Evolutionary conservation across 2,797 vertebrate species (phyloP), one percentile per base, ranked within the genome.

Genomic region (Notolepis coatsorum): DNA sequence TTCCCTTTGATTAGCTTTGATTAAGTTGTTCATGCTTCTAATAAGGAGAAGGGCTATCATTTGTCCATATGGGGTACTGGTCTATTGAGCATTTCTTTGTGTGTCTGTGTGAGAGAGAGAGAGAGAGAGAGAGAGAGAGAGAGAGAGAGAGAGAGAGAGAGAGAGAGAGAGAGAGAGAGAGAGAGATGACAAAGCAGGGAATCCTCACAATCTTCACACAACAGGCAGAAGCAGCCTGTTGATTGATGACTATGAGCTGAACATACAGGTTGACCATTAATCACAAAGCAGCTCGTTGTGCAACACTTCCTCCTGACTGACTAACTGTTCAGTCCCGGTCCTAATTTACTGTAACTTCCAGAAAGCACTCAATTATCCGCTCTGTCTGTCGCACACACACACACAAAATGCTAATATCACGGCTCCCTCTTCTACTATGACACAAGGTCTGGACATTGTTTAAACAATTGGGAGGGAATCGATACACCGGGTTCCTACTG

Each of bases 251-350:
- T 12, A 8, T 20, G 13, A 60, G 35, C 30, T 30, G 9, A 49
- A 57, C 47, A 52, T 5, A 20, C 8, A 33, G 24, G 56, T 23
- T 67, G 55, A 64, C 42, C 30, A 24, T 64, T 49, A 33, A 58
- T 64, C 56, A 62, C n/a, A 2, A 35, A 12, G 7, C 31, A 4
- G 1, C 10, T 7, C 15, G 18, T 54, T 53, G 39, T 53, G 27
- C 4, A n/a, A 17, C 45, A 64, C 5, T 31, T 12, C 13, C 37
- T 61, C 56, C 37, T 59, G n/a, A 30, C 57, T 45, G n/a, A 56
- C 3, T 28, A 12, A 47, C 2, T 5, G 68, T 65, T 46, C 4
- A 28, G n/a, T 30, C 7, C 31, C 27, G 13, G 46, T 24, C 2
- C 27, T 28, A 28, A 15, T 49, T 7, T n/a, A 25, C 3, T 24